Percentiles rank a stretch among this genome's conserved stretches.
Evolutionary conservation across 2,797 vertebrate genomes (phyloP).

Genomic region (Clarias laeviceps): DNA sequence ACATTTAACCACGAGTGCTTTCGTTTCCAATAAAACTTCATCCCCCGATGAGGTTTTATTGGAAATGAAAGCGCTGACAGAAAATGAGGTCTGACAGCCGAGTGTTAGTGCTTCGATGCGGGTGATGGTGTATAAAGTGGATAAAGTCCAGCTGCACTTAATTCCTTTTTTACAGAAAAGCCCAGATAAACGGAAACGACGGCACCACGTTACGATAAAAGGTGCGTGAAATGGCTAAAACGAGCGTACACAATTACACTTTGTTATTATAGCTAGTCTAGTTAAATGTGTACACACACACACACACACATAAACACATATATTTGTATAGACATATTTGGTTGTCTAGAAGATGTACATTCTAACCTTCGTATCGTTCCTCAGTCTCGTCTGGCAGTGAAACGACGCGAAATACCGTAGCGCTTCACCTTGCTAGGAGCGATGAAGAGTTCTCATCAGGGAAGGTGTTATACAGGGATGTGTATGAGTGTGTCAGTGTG

Average conservation of each 20-base stretch:
- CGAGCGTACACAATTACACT: neutral
- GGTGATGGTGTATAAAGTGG: conserved; percentile 34
- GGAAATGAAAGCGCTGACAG: conserved; percentile 26
- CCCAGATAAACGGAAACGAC: neutral
- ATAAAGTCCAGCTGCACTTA: conserved; percentile 29
- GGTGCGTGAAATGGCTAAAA: no score
- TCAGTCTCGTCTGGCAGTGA: conserved; percentile 27
- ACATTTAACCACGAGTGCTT: conserved; percentile 10
- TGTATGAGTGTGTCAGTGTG: conserved; percentile 31
- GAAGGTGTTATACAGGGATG: conserved; percentile 20
- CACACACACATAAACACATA: neutral
- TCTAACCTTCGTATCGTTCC: neutral
- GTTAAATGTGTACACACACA: neutral
- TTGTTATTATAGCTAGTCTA: neutral
- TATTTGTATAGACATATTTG: neutral
- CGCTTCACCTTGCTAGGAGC: conserved; percentile 49
- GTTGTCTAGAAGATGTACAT: neutral
- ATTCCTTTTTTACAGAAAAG: conserved; percentile 9
- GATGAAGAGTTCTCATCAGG: conserved; percentile 37
- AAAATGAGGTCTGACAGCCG: conserved; percentile 20
- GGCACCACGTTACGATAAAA: neutral
- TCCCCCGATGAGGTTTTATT: conserved; percentile 28
- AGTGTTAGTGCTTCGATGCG: conserved; percentile 15
- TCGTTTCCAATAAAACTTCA: conserved; percentile 26
- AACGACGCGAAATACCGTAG: conserved; percentile 33